Percentiles rank a stretch among this genome's conserved stretches.
These are phyloP conservation scores for Diadema setosum DNA, from an alignment of 35 echinoderm and acorn worm species.

Conservation along the genomic window DNA sequence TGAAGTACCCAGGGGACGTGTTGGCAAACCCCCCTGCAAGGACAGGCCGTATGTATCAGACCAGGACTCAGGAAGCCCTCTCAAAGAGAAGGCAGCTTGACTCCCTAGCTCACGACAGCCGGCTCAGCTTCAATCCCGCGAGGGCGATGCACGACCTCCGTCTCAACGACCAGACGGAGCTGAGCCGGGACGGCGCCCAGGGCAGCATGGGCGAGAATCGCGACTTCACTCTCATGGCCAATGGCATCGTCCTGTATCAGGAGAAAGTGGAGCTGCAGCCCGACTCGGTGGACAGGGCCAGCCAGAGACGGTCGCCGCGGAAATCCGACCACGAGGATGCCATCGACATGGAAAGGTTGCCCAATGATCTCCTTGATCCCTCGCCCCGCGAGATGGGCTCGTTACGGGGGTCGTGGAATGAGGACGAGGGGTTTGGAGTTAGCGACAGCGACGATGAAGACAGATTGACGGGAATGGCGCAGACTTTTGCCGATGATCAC, in stretches of 20 bases:
- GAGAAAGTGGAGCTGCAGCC: no score
- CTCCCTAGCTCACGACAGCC: not conserved
- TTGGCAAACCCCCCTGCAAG: not conserved
- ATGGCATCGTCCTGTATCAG: not conserved
- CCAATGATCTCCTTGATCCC: not conserved
- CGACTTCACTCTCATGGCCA: not conserved
- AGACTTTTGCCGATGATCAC: not conserved
- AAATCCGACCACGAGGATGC: not conserved
- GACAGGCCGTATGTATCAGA: not conserved
- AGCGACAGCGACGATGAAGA: not conserved
- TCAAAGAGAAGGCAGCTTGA: not conserved
- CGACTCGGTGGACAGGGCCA: not conserved
- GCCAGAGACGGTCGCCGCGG: not conserved
- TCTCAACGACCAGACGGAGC: not conserved
- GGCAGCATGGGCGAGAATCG: not conserved
- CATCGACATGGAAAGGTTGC: not conserved
- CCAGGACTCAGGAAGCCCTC: not conserved
- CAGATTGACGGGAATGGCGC: not conserved
- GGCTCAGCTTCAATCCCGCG: not conserved
- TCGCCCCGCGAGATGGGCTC: not conserved
- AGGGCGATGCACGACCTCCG: not conserved
- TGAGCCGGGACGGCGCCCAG: not conserved
- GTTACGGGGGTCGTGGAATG: not conserved
- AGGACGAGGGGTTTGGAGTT: not conserved
- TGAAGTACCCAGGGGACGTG: constrained; percentile 1